Percentiles rank a stretch among this genome's conserved stretches.
These are phyloP conservation scores for Zaprionus nigranus DNA, from an alignment of 1,140 invertebrate genomes.

Conservation along the genomic window DNA sequence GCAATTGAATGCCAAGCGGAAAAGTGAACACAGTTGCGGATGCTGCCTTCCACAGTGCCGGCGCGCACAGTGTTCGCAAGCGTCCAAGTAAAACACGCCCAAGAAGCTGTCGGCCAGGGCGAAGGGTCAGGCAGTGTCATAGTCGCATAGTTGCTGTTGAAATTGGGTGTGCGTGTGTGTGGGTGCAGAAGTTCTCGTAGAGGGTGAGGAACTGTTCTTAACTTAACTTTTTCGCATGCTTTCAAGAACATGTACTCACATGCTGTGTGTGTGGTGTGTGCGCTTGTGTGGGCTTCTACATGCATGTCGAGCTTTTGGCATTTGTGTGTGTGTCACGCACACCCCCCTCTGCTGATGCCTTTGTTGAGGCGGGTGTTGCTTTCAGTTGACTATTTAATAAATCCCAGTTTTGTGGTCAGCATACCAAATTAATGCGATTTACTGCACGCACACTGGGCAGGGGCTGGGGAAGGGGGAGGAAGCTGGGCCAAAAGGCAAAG, in stretches of 20 bases:
- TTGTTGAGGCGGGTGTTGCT: slow-evolving; percentile 4
- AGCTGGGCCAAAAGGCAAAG: neutral
- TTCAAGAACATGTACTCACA: slow-evolving; percentile 14
- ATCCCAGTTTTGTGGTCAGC: slow-evolving; percentile 80
- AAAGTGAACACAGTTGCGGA: slow-evolving; percentile 53
- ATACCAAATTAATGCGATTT: slow-evolving; percentile 83
- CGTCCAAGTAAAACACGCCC: slow-evolving; percentile 9
- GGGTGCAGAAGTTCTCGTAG: neutral
- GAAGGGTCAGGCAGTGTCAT: slow-evolving; percentile 45
- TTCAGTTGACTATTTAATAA: slow-evolving; percentile 79
- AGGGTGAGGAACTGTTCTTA: neutral
- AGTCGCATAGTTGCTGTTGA: slow-evolving; percentile 33
- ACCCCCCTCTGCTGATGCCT: slow-evolving; percentile 34
- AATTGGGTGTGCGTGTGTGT: slow-evolving; percentile 19
- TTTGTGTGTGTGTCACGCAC: slow-evolving; percentile 77
- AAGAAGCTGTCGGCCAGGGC: neutral
- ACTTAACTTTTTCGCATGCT: slow-evolving; percentile 66
- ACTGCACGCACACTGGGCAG: slow-evolving; percentile 46
- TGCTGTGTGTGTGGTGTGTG: slow-evolving; percentile 1
- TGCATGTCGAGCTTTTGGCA: slow-evolving; percentile 50
- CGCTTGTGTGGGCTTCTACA: slow-evolving; percentile 15
- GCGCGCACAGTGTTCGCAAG: slow-evolving; percentile 22
- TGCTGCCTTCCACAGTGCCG: slow-evolving; percentile 16
- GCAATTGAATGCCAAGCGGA: slow-evolving; percentile 63
- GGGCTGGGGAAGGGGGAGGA: neutral